Percentiles rank a stretch among this genome's conserved stretches.
Conservation (phyloP, 1,140 invertebrate genomes). For the Mamestra configurata region DNA sequence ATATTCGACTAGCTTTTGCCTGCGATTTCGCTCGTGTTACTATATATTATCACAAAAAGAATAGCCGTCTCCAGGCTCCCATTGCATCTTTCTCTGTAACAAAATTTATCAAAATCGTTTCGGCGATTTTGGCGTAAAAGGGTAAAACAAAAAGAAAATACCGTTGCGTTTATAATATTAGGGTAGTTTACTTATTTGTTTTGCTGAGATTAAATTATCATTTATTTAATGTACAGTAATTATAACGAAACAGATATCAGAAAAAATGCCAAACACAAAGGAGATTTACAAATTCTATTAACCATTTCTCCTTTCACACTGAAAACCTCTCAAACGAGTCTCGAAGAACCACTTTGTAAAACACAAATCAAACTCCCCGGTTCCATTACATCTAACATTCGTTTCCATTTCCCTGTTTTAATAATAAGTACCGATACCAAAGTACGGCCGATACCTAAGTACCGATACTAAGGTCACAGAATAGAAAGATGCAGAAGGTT, state of each 20-base stretch:
- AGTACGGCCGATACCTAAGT: neutral
- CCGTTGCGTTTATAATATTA: no score
- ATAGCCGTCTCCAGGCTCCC: no score
- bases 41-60: no score
- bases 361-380: constrained; percentile 26
- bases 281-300: constrained; percentile 1
- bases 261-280: neutral
- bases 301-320: constrained; percentile 1
- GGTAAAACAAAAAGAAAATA: no score
- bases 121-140: no score
- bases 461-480: neutral
- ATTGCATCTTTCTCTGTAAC: no score
- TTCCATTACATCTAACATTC: constrained; percentile 31
- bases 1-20: neutral
- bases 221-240: neutral
- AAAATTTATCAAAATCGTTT: no score
- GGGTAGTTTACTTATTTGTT: no score
- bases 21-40: no score
- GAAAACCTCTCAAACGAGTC: constrained; percentile 7
- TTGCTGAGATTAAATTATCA: neutral
- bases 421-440: constrained; percentile 22
- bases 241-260: neutral
- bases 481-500: neutral
- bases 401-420: constrained; percentile 30
- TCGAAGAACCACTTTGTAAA: constrained; percentile 20